These are phyloP conservation scores for Eremobia ochroleuca DNA, from an alignment of 2,888 invertebrate genomes.

Conservation along the genomic window DNA sequence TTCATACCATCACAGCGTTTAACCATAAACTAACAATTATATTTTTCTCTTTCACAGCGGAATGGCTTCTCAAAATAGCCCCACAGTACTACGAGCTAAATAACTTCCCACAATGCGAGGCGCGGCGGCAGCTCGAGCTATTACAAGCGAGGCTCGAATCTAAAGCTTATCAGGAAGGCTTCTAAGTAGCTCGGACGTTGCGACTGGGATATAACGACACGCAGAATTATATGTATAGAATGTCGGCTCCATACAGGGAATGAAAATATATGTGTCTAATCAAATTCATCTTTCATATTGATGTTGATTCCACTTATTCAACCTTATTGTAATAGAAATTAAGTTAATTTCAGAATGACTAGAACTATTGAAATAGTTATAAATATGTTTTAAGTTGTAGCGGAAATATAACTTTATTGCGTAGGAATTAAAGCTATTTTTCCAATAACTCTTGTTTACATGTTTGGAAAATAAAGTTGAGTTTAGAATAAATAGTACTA, in stretches of 20 bases:
- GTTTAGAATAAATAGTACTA: too few relatives aligned
- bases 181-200: slow-evolving; percentile 87
- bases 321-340: background rate
- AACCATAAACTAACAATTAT: background rate
- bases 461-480: background rate
- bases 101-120: slow-evolving; percentile 99
- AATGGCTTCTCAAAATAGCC: slow-evolving; percentile 98
- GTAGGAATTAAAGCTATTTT: background rate
- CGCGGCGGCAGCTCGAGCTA: slow-evolving; percentile 97
- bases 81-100: slow-evolving; percentile 99
- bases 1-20: background rate
- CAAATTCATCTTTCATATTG: background rate
- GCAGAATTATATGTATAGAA: too few relatives aligned
- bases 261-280: background rate
- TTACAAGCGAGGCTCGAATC: slow-evolving; percentile 96
- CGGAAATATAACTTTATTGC: background rate
- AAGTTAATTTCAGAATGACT: background rate
- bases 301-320: background rate
- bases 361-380: background rate
- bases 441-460: too few relatives aligned
- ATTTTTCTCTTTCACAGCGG: slow-evolving; percentile 90
- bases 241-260: background rate
- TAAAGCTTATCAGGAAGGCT: slow-evolving; percentile 97
- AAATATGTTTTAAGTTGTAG: background rate
- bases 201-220: background rate